These are phyloP conservation scores for Mythimna vitellina DNA, from an alignment of 2,888 invertebrate species.

Conservation along the genomic window DNA sequence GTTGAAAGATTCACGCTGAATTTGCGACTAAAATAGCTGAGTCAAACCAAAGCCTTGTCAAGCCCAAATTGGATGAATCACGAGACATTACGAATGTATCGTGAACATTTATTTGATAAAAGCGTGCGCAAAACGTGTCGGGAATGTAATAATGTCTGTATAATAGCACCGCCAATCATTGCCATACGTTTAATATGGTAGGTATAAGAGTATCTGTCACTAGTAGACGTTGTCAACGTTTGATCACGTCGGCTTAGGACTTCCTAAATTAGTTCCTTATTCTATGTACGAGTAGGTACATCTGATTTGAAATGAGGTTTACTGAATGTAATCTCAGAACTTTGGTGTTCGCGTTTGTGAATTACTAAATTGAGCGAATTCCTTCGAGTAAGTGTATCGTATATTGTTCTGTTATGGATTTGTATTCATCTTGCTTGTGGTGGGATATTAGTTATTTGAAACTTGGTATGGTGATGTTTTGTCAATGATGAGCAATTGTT, in stretches of 20 bases:
- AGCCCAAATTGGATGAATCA: slow-evolving; percentile 82
- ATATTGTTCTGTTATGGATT: slow-evolving; percentile 41
- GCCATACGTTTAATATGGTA: slow-evolving; percentile 73
- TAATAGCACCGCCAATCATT: slow-evolving; percentile 81
- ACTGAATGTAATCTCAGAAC: slow-evolving; percentile 50
- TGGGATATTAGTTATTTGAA: slow-evolving; percentile 10
- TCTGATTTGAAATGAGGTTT: slow-evolving; percentile 48
- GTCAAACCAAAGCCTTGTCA: slow-evolving; percentile 78
- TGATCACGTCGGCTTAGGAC: slow-evolving; percentile 61
- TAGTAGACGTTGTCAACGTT: slow-evolving; percentile 55
- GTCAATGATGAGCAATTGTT: background rate
- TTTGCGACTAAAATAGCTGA: slow-evolving; percentile 73
- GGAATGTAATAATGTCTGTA: slow-evolving; percentile 85
- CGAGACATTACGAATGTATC: slow-evolving; percentile 81
- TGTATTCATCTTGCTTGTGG: background rate
- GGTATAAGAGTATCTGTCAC: slow-evolving; percentile 17
- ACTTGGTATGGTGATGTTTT: background rate
- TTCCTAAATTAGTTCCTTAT: slow-evolving; percentile 64
- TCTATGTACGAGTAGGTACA: slow-evolving; percentile 15
- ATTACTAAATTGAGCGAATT: slow-evolving; percentile 49
- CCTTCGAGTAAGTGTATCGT: slow-evolving; percentile 40
- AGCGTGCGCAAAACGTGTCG: slow-evolving; percentile 82
- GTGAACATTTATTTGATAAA: slow-evolving; percentile 85
- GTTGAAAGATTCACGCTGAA: slow-evolving; percentile 66
- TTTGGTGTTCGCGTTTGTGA: slow-evolving; percentile 46